These are phyloP conservation scores for Phytoseiulus persimilis DNA, from an alignment of 2,888 invertebrate genomes.

Conservation along the genomic window DNA sequence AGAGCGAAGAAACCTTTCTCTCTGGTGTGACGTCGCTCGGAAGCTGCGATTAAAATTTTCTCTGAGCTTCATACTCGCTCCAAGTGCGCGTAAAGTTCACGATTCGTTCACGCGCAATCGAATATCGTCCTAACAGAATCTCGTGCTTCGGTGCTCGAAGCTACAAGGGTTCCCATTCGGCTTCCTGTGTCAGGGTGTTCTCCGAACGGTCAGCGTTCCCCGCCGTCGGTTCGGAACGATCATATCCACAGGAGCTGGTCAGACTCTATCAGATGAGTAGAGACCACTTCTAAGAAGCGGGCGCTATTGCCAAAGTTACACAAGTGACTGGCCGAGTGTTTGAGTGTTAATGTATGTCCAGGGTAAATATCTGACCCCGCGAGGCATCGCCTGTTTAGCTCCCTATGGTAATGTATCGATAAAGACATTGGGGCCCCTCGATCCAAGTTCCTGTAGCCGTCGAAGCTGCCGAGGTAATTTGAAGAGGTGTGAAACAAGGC, in stretches of 20 bases:
- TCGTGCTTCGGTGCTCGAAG: too few relatives aligned
- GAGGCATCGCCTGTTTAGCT: background rate
- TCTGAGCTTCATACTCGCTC: background rate
- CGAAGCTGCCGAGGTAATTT: background rate
- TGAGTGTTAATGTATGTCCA: background rate
- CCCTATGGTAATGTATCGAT: background rate
- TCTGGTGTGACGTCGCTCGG: background rate
- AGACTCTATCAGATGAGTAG: too few relatives aligned
- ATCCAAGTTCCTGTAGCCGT: background rate
- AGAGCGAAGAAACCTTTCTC: background rate
- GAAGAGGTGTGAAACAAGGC: conserved; percentile 5
- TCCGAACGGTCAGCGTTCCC: too few relatives aligned
- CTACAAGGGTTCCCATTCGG: too few relatives aligned
- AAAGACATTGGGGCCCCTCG: background rate
- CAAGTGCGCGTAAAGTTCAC: background rate
- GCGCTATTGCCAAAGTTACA: background rate
- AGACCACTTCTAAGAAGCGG: too few relatives aligned
- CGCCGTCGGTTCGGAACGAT: too few relatives aligned
- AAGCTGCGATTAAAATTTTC: background rate
- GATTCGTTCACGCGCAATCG: too few relatives aligned
- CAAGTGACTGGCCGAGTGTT: background rate
- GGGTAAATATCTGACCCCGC: background rate
- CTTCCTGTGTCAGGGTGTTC: too few relatives aligned
- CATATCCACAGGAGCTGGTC: too few relatives aligned
- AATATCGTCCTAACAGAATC: too few relatives aligned